Conservation (phyloP, 1,140 invertebrate genomes). For the Trichonephila clavata region DNA sequence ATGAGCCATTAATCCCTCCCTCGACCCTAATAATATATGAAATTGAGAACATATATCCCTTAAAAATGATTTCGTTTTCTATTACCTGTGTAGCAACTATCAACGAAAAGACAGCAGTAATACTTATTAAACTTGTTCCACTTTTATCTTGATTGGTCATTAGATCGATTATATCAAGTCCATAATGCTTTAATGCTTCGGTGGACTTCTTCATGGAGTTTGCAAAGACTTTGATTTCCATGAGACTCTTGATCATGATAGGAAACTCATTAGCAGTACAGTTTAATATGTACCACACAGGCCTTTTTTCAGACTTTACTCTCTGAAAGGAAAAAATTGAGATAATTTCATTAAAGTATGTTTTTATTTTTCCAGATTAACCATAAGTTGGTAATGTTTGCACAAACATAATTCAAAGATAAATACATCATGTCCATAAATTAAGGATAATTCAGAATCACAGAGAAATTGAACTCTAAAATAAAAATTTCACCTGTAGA, state of each 20-base stretch:
- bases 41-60: too few species aligned
- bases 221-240: conserved; percentile 90
- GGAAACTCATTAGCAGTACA: conserved; percentile 98
- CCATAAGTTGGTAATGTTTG: too few species aligned
- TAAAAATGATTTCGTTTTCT: not conserved
- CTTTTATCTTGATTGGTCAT: conserved; percentile 87
- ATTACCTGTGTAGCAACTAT: conserved; percentile 95
- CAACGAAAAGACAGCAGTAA: conserved; percentile 87
- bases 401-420: too few species aligned
- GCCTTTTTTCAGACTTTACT: conserved; percentile 82
- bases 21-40: too few species aligned
- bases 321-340: conserved; percentile 20
- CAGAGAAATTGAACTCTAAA: too few species aligned
- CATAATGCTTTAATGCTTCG: conserved; percentile 87
- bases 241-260: conserved; percentile 93
- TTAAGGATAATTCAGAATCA: too few species aligned
- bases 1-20: too few species aligned
- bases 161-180: conserved; percentile 90
- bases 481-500: too few species aligned
- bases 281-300: conserved; percentile 96
- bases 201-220: conserved; percentile 89
- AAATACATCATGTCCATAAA: too few species aligned
- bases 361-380: too few species aligned
- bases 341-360: too few species aligned
- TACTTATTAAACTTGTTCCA: not conserved